Conservation (phyloP, 2,113 vertebrate species). For the Corythoichthys haematopterus region DNA sequence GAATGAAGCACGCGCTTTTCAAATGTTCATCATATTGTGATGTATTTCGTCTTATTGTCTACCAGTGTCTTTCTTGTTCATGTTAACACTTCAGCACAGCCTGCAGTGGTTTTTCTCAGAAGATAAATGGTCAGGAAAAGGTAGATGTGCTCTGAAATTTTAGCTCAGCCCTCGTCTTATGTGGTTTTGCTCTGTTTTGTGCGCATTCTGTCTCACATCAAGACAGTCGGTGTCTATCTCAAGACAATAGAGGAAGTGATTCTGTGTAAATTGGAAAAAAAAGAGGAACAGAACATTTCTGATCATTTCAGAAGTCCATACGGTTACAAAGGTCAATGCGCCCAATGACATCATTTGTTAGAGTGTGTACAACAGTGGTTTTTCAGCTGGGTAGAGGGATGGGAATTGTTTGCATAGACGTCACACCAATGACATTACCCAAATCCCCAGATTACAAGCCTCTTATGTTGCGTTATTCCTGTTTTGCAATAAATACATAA, state of each 20-base stretch:
- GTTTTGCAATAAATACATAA: neutral
- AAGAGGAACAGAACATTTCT: slow-evolving; percentile 49
- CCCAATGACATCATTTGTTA: neutral
- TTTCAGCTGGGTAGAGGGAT: neutral
- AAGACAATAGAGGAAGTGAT: slow-evolving; percentile 49
- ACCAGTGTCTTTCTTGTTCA: slow-evolving; percentile 14
- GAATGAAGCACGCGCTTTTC: neutral
- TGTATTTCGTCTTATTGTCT: neutral
- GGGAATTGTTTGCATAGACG: neutral
- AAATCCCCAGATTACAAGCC: neutral
- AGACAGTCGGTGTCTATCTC: slow-evolving; percentile 3
- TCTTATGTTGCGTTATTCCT: neutral
- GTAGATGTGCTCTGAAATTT: slow-evolving; percentile 2
- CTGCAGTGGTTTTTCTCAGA: neutral
- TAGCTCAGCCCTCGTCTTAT: slow-evolving; percentile 6
- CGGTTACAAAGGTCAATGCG: slow-evolving; percentile 13
- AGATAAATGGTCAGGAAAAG: slow-evolving; percentile 15
- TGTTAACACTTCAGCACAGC: neutral
- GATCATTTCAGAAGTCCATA: slow-evolving; percentile 38
- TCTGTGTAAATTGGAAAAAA: slow-evolving; percentile 14
- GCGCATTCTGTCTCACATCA: neutral
- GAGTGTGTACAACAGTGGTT: neutral
- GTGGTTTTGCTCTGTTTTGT: slow-evolving; percentile 6
- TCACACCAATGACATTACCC: neutral
- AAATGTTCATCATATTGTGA: slow-evolving; percentile 3